Evolutionary conservation across 1,140 invertebrate species (phyloP).

Genomic region (Leptinotarsa undecemlineata): DNA sequence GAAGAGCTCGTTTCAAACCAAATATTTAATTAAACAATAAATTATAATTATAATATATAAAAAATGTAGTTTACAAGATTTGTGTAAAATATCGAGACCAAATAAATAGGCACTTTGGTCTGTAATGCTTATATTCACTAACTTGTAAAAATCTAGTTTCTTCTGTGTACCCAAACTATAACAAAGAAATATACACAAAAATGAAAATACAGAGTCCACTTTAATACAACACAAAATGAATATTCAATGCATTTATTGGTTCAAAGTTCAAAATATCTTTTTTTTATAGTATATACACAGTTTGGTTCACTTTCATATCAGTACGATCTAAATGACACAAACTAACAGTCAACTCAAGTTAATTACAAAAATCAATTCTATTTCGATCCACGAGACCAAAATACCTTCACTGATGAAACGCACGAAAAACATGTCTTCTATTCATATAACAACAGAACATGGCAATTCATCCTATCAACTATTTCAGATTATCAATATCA

Average conservation of each 20-base stretch:
- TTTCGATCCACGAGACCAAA: too few relatives aligned
- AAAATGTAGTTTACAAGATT: constrained; percentile 23
- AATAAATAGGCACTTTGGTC: constrained; percentile 53
- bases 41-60: constrained; percentile 16
- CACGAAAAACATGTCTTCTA: too few relatives aligned
- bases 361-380: too few relatives aligned
- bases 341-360: not conserved
- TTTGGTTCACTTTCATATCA: not conserved
- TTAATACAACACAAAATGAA: constrained; percentile 1
- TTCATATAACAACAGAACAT: too few relatives aligned
- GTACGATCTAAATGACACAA: not conserved
- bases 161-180: constrained; percentile 29
- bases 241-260: not conserved
- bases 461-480: too few relatives aligned
- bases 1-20: not conserved
- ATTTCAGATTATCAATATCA: too few relatives aligned
- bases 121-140: constrained; percentile 32
- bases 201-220: constrained; percentile 25
- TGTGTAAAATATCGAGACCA: constrained; percentile 38
- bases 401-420: too few relatives aligned
- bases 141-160: constrained; percentile 35
- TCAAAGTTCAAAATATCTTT: not conserved
- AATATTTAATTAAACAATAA: constrained; percentile 19
- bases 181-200: constrained; percentile 29
- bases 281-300: not conserved